These are phyloP conservation scores for Drosophila flavopinicola DNA, from an alignment of 2,888 invertebrate genomes.

Conservation along the genomic window DNA sequence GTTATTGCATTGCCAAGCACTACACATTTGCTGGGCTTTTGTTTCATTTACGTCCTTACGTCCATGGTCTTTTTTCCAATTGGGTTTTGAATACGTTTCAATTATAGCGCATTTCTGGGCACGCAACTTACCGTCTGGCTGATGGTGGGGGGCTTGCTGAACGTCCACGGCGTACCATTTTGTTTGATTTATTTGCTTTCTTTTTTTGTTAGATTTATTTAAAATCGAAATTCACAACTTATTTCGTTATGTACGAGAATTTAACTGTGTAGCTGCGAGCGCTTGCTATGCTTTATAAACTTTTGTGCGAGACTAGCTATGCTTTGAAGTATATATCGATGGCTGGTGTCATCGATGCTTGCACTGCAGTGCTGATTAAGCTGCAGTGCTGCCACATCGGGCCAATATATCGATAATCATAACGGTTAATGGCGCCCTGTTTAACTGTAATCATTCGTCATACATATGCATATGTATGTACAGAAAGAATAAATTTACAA, in stretches of 20 bases:
- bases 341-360: slow-evolving; percentile 1
- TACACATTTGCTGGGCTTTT: neutral
- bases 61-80: slow-evolving; percentile 17
- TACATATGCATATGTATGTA: too few relatives aligned
- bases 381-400: neutral
- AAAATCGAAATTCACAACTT: slow-evolving; percentile 23
- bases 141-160: slow-evolving; percentile 89
- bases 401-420: slow-evolving; percentile 1
- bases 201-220: slow-evolving; percentile 21
- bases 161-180: slow-evolving; percentile 91
- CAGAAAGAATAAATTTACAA: slow-evolving; percentile 19
- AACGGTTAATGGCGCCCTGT: slow-evolving; percentile 49
- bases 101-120: neutral
- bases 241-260: slow-evolving; percentile 44
- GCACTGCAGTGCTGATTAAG: too few relatives aligned
- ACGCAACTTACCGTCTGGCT: slow-evolving; percentile 86
- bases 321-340: slow-evolving; percentile 14
- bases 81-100: slow-evolving; percentile 3
- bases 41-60: slow-evolving; percentile 6
- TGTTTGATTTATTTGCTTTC: slow-evolving; percentile 30
- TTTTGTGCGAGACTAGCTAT: slow-evolving; percentile 17
- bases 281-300: slow-evolving; percentile 51
- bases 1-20: neutral
- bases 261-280: slow-evolving; percentile 32
- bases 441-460: neutral